Conservation (phyloP, 2,888 invertebrate genomes). For the Platerodrilus igneus region DNA sequence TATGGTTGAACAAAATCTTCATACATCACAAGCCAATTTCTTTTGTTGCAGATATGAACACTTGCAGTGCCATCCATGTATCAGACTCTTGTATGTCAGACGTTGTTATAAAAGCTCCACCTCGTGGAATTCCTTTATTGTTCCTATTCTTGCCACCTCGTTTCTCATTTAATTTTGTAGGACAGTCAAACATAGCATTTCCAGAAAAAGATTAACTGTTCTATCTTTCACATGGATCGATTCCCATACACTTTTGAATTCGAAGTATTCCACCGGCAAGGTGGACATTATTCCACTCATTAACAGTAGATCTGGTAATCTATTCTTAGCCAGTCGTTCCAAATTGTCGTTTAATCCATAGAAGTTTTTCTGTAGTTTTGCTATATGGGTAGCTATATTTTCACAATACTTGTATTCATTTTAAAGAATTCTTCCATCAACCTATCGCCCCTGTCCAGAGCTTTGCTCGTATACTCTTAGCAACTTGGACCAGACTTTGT, state of each 20-base stretch:
- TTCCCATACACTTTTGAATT: slow-evolving; percentile 5
- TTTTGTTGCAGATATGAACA: too few relatives aligned
- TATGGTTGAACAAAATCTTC: too few relatives aligned
- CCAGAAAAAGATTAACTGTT: not conserved
- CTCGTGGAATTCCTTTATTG: too few relatives aligned
- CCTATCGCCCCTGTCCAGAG: not conserved
- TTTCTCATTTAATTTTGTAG: too few relatives aligned
- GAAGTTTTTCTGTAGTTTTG: slow-evolving; percentile 2
- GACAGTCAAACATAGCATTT: slow-evolving; percentile 7
- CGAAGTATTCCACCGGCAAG: not conserved
- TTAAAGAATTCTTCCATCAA: slow-evolving; percentile 4
- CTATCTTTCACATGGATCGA: not conserved
- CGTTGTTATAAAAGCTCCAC: too few relatives aligned
- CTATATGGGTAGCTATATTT: not conserved
- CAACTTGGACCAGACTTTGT: not conserved
- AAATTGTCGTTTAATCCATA: not conserved
- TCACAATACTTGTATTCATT: not conserved
- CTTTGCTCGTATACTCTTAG: slow-evolving; percentile 1
- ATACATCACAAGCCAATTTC: too few relatives aligned
- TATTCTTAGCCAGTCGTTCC: slow-evolving; percentile 1
- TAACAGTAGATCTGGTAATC: not conserved
- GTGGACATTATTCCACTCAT: slow-evolving; percentile 1
- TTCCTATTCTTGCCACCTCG: too few relatives aligned
- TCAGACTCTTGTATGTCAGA: too few relatives aligned
- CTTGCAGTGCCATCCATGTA: too few relatives aligned